Percentiles rank a stretch among this genome's conserved stretches.
Conservation (phyloP, 2,888 invertebrate genomes). For the Vanessa cardui region DNA sequence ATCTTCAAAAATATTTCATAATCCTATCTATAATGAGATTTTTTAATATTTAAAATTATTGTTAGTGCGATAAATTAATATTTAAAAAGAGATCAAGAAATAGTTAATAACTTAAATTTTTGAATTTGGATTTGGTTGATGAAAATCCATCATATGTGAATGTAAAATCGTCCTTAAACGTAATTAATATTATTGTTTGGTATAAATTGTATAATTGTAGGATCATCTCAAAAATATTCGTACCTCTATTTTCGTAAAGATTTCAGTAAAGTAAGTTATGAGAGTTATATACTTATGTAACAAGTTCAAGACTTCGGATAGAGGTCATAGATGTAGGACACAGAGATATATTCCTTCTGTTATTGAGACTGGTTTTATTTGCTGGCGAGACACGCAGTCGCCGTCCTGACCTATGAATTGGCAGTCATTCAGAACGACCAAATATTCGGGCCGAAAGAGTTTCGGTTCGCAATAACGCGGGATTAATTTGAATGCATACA, state of each 20-base stretch:
- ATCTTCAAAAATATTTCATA: constrained; percentile 25
- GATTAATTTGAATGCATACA: constrained; percentile 11
- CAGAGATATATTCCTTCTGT: constrained; percentile 15
- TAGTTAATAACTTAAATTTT: not conserved
- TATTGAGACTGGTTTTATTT: constrained; percentile 29
- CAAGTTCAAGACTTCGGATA: not conserved
- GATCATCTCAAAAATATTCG: no score
- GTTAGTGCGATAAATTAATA: no score
- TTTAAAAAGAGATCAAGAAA: no score
- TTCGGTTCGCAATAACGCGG: constrained; percentile 18
- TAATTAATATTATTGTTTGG: no score
- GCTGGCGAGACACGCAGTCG: constrained; percentile 46
- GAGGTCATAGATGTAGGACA: constrained; percentile 25
- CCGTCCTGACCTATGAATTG: constrained; percentile 43
- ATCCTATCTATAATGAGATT: constrained; percentile 1
- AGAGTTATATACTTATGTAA: not conserved
- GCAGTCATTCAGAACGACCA: constrained; percentile 27
- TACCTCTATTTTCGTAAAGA: not conserved
- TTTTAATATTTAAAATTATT: not conserved
- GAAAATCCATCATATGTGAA: no score
- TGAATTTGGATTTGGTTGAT: no score
- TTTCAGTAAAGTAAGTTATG: not conserved
- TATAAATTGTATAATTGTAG: no score
- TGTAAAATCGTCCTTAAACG: no score
- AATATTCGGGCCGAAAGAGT: constrained; percentile 9